These are phyloP conservation scores for Hermodice carunculata DNA, from an alignment of 2,888 invertebrate genomes.

Conservation along the genomic window DNA sequence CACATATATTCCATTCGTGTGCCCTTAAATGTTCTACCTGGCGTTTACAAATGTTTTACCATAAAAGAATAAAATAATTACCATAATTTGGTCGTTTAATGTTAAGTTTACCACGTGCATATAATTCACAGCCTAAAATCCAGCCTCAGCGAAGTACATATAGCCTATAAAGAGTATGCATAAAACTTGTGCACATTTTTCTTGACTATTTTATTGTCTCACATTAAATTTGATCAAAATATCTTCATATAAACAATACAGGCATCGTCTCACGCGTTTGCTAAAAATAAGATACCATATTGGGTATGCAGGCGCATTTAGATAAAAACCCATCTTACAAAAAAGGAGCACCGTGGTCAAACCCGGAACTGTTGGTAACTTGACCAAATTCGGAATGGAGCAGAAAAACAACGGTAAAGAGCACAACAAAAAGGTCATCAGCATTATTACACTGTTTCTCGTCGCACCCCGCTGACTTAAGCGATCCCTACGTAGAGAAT, in stretches of 20 bases:
- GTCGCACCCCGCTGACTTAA: constrained; percentile 57
- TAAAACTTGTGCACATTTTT: too few relatives aligned
- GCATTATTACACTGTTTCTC: constrained; percentile 62
- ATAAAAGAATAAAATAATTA: too few relatives aligned
- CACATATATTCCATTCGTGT: too few relatives aligned
- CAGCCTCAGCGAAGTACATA: too few relatives aligned
- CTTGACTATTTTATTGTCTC: too few relatives aligned
- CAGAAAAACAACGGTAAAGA: constrained; percentile 58
- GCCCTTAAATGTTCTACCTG: too few relatives aligned
- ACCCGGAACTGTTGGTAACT: background rate
- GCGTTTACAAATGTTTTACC: too few relatives aligned
- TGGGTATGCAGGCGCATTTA: constrained; percentile 60
- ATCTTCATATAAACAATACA: constrained; percentile 47
- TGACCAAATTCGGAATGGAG: constrained; percentile 46
- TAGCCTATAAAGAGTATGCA: too few relatives aligned
- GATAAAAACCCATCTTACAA: constrained; percentile 54
- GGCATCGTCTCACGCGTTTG: constrained; percentile 56
- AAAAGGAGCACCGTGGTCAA: constrained; percentile 47
- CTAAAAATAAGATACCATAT: constrained; percentile 65
- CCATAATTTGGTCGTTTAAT: too few relatives aligned
- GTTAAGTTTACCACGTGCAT: too few relatives aligned
- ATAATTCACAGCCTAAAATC: too few relatives aligned
- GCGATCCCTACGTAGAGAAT: constrained; percentile 51
- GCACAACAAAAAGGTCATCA: constrained; percentile 52
- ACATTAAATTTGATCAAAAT: too few relatives aligned